Percentiles rank a stretch among this genome's conserved stretches.
Conservation (phyloP, 1,140 invertebrate genomes). For the Drosophila arizonae region DNA sequence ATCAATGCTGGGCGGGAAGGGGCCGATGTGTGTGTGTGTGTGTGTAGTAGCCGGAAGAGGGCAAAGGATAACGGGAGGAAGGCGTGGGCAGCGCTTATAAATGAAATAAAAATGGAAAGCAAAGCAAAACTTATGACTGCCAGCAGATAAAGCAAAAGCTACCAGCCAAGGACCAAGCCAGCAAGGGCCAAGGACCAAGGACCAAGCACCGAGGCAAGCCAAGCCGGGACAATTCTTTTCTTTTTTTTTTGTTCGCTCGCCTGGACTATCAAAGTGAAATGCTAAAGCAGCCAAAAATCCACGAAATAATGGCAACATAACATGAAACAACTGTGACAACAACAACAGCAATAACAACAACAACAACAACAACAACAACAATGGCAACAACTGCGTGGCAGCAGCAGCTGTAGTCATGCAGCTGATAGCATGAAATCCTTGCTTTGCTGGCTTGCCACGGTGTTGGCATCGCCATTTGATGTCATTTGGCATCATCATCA, state of each 20-base stretch:
- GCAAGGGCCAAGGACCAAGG: constrained; percentile 4
- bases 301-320: constrained; percentile 80
- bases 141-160: constrained; percentile 78
- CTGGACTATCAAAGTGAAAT: constrained; percentile 80
- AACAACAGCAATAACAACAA: constrained; percentile 15
- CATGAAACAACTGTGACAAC: constrained; percentile 79
- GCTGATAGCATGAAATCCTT: constrained; percentile 77
- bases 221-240: constrained; percentile 16
- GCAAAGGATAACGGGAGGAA: constrained; percentile 26
- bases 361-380: constrained; percentile 15
- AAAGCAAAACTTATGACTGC: constrained; percentile 81
- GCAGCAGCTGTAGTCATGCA: constrained; percentile 37
- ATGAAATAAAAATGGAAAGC: constrained; percentile 78
- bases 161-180: constrained; percentile 37
- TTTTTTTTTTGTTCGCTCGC: neutral
- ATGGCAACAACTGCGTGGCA: neutral
- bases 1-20: neutral
- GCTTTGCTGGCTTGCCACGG: constrained; percentile 64
- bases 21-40: neutral
- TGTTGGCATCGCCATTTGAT: constrained; percentile 74
- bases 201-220: neutral
- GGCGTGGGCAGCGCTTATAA: constrained; percentile 45
- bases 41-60: neutral
- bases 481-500: constrained; percentile 81
- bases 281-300: constrained; percentile 81